Evolutionary conservation across 2,113 vertebrate species (phyloP).

Genomic region (Tupaia tana): DNA sequence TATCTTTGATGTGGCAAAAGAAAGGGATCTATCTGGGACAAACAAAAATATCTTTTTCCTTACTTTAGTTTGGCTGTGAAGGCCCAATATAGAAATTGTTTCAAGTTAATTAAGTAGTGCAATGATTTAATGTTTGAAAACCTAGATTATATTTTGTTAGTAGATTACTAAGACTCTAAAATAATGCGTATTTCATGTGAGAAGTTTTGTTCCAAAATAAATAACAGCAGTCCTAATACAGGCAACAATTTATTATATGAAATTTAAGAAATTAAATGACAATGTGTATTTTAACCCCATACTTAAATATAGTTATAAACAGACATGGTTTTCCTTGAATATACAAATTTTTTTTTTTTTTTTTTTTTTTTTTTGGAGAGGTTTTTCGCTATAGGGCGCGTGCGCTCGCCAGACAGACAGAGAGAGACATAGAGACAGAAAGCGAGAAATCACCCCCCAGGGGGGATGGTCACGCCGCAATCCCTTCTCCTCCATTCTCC

Average conservation of each 20-base stretch:
- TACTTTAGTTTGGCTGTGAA: conserved; percentile 21
- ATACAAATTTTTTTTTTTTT: too few relatives aligned
- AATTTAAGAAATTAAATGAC: conserved; percentile 7
- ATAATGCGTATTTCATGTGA: not conserved
- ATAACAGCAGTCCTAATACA: conserved; percentile 31
- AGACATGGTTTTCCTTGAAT: conserved; percentile 28
- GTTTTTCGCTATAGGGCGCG: too few relatives aligned
- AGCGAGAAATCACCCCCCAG: too few relatives aligned
- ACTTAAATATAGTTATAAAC: not conserved
- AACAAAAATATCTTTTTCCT: not conserved
- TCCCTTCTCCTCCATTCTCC: too few relatives aligned
- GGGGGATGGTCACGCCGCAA: too few relatives aligned
- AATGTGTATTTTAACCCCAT: conserved; percentile 23
- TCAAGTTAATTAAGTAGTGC: conserved; percentile 18
- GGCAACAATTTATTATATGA: not conserved
- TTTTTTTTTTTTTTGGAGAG: too few relatives aligned
- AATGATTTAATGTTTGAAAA: conserved; percentile 45
- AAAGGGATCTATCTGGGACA: conserved; percentile 6
- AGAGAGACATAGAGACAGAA: too few relatives aligned
- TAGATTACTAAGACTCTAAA: conserved; percentile 26
- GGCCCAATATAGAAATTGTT: conserved; percentile 13
- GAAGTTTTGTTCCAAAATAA: conserved; percentile 52
- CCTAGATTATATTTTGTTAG: conserved; percentile 19
- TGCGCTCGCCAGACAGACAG: too few relatives aligned
- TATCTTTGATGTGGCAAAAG: conserved; percentile 22